Conservation (phyloP, 2,888 invertebrate species). For the Athripsodes cinereus region DNA sequence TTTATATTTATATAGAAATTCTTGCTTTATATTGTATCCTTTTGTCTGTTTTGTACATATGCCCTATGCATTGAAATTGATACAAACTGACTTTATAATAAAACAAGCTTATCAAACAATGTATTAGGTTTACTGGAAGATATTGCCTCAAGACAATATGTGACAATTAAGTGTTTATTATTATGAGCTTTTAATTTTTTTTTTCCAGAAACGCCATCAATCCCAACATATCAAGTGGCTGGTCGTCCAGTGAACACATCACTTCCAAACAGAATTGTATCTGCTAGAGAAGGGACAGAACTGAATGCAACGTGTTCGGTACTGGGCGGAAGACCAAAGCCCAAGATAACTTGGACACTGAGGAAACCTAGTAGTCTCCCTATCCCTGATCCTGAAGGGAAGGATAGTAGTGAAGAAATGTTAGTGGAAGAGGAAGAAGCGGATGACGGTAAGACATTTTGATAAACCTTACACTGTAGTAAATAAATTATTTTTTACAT, state of each 20-base stretch:
- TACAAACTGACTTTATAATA: no score
- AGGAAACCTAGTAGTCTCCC: background rate
- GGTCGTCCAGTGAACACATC: constrained; percentile 65
- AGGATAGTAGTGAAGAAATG: constrained; percentile 7
- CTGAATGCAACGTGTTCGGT: constrained; percentile 66
- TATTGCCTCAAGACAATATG: no score
- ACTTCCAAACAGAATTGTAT: constrained; percentile 58
- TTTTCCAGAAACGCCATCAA: constrained; percentile 21
- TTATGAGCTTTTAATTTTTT: no score
- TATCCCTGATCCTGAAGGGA: background rate
- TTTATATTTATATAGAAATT: no score
- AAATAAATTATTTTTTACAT: no score
- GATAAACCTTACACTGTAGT: no score
- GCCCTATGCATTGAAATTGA: no score
- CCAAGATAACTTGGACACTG: constrained; percentile 35
- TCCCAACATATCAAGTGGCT: constrained; percentile 45
- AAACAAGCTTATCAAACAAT: no score
- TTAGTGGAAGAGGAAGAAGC: constrained; percentile 4
- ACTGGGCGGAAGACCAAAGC: constrained; percentile 68
- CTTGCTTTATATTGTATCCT: no score
- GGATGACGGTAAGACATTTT: constrained; percentile 6
- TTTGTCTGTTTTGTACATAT: no score
- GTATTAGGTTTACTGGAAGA: no score
- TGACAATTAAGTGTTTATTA: no score
- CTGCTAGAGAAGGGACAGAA: constrained; percentile 68